Evolutionary conservation across 1,140 invertebrate species (phyloP).

Genomic region (Maconellicoccus hirsutus): DNA sequence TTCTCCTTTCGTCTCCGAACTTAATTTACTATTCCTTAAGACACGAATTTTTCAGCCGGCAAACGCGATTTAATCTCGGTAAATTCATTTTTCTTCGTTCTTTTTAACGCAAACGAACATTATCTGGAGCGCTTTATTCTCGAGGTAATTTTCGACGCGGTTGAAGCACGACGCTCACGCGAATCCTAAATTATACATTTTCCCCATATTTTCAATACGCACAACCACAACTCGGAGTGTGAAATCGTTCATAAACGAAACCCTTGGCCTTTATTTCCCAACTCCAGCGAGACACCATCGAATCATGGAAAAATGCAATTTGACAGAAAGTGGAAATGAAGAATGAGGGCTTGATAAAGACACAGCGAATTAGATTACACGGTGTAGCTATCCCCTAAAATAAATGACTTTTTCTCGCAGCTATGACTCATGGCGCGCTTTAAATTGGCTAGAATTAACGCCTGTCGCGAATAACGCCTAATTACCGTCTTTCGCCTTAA

Average conservation of each 20-base stretch:
- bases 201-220: no score
- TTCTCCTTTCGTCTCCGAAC: neutral
- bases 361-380: conserved; percentile 1
- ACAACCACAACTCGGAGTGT: neutral
- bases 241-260: neutral
- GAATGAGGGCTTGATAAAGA: conserved; percentile 8
- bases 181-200: neutral
- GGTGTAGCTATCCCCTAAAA: neutral
- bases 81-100: neutral
- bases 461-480: neutral
- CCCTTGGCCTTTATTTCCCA: neutral
- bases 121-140: neutral
- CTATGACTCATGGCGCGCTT: neutral
- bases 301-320: neutral
- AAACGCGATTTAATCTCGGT: neutral
- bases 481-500: neutral
- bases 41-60: conserved; percentile 2
- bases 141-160: neutral
- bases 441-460: conserved; percentile 15
- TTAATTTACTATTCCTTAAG: neutral
- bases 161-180: neutral
- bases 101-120: neutral
- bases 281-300: neutral
- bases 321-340: conserved; percentile 8
- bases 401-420: conserved; percentile 16